phyloP scores from a whole-genome alignment of 2,888 invertebrate species.

The Zootermopsis nevadensis region DNA sequence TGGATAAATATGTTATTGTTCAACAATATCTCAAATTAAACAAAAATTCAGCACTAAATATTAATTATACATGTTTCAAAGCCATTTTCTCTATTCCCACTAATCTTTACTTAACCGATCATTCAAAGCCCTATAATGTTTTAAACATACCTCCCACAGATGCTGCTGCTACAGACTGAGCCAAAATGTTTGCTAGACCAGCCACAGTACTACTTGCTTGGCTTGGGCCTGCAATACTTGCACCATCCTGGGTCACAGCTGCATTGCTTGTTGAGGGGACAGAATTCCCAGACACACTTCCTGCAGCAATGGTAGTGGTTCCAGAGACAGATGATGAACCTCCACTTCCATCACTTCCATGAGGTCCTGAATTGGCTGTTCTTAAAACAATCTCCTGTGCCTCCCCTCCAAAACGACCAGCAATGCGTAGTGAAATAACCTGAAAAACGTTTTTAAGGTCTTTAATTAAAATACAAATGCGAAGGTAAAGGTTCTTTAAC shows the following conservation, averaged over 20 bases:
- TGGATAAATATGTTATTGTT: no score
- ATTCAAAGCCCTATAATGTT: no score
- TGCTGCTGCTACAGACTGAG: constrained; percentile 52
- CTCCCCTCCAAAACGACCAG: constrained; percentile 73
- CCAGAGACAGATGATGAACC: not conserved
- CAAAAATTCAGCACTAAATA: no score
- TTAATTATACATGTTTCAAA: no score
- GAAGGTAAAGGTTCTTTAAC: no score
- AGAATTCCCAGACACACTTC: constrained; percentile 41
- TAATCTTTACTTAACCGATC: no score
- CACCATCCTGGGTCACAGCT: constrained; percentile 44
- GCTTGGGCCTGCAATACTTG: constrained; percentile 17
- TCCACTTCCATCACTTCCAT: constrained; percentile 32
- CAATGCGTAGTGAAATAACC: constrained; percentile 77
- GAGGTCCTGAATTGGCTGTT: constrained; percentile 63
- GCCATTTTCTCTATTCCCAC: no score
- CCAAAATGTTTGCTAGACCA: constrained; percentile 45
- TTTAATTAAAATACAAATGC: no score
- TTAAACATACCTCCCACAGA: constrained; percentile 40
- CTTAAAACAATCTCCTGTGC: constrained; percentile 77
- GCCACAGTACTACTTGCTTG: constrained; percentile 27
- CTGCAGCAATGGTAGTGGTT: not conserved
- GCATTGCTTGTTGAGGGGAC: constrained; percentile 54
- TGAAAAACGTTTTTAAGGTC: no score
- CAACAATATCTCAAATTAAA: no score